These are phyloP conservation scores for Engystomops pustulosus DNA, from an alignment of 2,113 vertebrate species.

Conservation along the genomic window DNA sequence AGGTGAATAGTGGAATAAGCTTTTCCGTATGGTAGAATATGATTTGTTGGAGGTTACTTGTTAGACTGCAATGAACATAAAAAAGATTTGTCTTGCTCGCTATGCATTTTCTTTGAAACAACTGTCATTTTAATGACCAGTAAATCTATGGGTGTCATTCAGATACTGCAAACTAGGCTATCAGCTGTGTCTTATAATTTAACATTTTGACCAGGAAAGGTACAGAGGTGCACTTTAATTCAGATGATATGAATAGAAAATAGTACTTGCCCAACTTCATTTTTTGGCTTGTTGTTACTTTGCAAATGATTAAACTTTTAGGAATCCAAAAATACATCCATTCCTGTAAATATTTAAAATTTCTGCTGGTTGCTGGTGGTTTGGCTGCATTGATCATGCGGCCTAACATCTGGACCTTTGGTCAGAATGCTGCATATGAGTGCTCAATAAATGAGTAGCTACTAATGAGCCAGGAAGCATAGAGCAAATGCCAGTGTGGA, in stretches of 20 bases:
- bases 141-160: neutral
- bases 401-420: no score
- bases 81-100: constrained; percentile 34
- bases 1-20: constrained; percentile 22
- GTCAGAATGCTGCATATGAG: no score
- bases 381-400: no score
- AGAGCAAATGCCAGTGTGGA: no score
- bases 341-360: no score
- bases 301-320: no score
- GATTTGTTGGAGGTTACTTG: constrained; percentile 39
- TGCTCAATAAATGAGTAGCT: no score
- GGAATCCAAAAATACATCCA: no score
- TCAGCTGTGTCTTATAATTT: neutral
- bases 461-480: no score
- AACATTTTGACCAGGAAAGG: neutral
- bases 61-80: constrained; percentile 42
- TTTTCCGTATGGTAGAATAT: constrained; percentile 8
- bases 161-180: neutral
- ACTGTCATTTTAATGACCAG: constrained; percentile 36
- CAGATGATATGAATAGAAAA: neutral
- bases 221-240: neutral
- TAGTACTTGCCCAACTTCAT: neutral
- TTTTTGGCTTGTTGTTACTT: neutral
- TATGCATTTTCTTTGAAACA: neutral
- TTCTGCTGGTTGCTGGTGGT: no score